Conservation (phyloP, 2,113 vertebrate genomes). For the Saccopteryx leptura region DNA sequence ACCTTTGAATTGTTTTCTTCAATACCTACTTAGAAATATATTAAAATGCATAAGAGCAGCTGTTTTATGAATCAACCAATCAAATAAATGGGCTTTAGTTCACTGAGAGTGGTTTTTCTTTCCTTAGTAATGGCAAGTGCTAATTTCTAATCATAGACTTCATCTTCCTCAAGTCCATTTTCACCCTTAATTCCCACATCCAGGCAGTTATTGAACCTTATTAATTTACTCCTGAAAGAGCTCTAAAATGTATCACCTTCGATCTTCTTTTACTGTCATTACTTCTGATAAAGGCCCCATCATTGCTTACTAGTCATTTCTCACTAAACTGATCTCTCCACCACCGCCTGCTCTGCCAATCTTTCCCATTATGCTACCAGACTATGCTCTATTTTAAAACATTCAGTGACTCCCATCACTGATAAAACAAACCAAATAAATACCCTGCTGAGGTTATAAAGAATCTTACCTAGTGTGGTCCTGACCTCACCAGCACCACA, state of each 20-base stretch:
- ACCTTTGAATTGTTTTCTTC: constrained; percentile 12
- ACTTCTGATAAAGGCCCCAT: background rate
- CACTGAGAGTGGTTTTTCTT: background rate
- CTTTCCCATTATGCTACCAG: background rate
- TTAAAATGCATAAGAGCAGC: constrained; percentile 61
- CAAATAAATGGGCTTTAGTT: constrained; percentile 53
- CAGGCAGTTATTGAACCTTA: constrained; percentile 19
- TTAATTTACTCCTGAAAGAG: constrained; percentile 41
- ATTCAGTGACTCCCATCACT: background rate
- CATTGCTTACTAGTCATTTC: background rate
- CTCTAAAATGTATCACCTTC: background rate
- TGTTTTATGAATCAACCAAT: constrained; percentile 59
- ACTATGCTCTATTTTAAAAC: background rate
- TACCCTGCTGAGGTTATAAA: background rate
- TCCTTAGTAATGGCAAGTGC: background rate
- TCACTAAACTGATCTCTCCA: background rate
- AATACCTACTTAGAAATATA: constrained; percentile 51
- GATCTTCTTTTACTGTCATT: background rate
- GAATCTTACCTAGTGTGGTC: background rate
- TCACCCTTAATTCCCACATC: background rate
- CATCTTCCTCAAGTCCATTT: background rate
- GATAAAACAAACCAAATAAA: background rate
- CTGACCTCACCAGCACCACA: background rate
- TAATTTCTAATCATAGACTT: constrained; percentile 52
- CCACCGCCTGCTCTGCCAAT: background rate